Evolutionary conservation across 1,140 invertebrate genomes (phyloP).

Genomic region (Phocides pigmalion): DNA sequence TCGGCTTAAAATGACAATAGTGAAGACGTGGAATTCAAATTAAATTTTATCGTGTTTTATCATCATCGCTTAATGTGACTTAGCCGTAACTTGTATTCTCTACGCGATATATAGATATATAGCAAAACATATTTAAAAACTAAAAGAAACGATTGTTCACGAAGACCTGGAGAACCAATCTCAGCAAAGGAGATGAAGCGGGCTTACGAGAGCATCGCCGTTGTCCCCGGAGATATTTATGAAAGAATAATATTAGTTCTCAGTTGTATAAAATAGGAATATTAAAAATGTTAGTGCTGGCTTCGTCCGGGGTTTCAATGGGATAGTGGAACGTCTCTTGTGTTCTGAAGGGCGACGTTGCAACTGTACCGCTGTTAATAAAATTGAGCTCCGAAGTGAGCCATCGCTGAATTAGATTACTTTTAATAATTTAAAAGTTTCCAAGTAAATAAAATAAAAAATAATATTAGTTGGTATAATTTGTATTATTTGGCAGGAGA

Average conservation of each 20-base stretch:
- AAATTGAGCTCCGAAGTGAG: slow-evolving; percentile 3
- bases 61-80: too few relatives aligned
- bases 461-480: too few relatives aligned
- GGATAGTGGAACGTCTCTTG: slow-evolving; percentile 19
- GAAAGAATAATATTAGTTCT: slow-evolving; percentile 29
- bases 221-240: slow-evolving; percentile 22
- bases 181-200: slow-evolving; percentile 22
- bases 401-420: neutral
- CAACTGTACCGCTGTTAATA: slow-evolving; percentile 24
- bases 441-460: too few relatives aligned
- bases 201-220: neutral
- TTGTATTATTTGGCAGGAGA: too few relatives aligned
- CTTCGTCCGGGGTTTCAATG: slow-evolving; percentile 16
- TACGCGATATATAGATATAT: too few relatives aligned
- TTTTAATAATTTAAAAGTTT: too few relatives aligned
- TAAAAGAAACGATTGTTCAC: neutral
- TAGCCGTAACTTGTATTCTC: too few relatives aligned
- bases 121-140: too few relatives aligned
- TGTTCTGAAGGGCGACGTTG: slow-evolving; percentile 22
- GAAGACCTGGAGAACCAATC: slow-evolving; percentile 23
- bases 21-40: too few relatives aligned
- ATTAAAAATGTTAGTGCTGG: slow-evolving; percentile 26
- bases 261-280: slow-evolving; percentile 12
- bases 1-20: too few relatives aligned
- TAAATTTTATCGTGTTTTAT: too few relatives aligned